Evolutionary conservation across 2,113 vertebrate genomes (phyloP).

Genomic region (Malurus elegans): DNA sequence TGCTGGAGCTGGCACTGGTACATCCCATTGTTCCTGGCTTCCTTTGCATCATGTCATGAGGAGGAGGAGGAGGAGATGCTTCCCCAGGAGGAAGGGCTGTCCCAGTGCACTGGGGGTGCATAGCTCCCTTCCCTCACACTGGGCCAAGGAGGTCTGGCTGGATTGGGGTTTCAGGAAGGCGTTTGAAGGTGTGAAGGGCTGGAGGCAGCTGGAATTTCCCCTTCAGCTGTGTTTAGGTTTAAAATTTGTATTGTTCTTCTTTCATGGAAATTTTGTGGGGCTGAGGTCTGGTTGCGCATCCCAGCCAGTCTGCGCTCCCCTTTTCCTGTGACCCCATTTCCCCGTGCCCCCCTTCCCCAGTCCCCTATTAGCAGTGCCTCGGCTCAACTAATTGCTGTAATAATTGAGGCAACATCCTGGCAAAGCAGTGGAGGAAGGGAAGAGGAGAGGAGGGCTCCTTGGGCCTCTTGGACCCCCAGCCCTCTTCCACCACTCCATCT

Average conservation of each 20-base stretch:
- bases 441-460: neutral
- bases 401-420: neutral
- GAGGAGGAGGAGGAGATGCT: neutral
- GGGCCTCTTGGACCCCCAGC: neutral
- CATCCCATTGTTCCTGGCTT: slow-evolving; percentile 23
- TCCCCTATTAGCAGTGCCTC: neutral
- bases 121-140: neutral
- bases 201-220: slow-evolving; percentile 24
- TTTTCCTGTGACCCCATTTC: neutral
- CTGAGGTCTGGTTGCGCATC: fast-evolving
- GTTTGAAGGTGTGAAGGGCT: neutral
- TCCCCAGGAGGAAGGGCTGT: neutral
- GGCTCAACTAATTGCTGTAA: neutral
- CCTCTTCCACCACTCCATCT: fast-evolving
- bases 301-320: fast-evolving
- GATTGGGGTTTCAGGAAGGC: neutral
- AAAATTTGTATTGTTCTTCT: neutral
- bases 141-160: neutral
- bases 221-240: neutral
- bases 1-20: neutral
- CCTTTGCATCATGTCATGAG: neutral
- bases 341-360: neutral
- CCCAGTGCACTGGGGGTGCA: neutral
- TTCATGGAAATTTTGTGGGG: neutral
- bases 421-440: neutral